phyloP scores from a whole-genome alignment of 2,797 vertebrate genomes.

The Malurus leucopterus region DNA sequence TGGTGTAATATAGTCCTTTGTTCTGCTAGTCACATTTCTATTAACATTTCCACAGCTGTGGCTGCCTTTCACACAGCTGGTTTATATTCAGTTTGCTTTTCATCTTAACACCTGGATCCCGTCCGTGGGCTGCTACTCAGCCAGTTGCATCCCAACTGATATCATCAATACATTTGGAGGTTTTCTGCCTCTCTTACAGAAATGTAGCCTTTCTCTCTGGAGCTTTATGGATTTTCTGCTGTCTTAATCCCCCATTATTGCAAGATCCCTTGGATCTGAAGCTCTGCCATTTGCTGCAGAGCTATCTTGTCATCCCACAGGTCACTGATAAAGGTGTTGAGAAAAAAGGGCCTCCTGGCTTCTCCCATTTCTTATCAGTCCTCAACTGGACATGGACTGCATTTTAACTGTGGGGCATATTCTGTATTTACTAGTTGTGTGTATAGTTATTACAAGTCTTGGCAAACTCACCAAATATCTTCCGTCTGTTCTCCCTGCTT shows the following conservation, averaged over 20 bases:
- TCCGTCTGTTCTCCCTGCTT: neutral
- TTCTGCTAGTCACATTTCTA: neutral
- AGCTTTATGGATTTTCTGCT: neutral
- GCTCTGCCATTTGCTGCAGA: neutral
- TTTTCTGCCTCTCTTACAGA: fast-evolving
- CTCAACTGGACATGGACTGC: neutral
- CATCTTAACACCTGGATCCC: neutral
- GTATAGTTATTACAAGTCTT: neutral
- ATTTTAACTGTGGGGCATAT: neutral
- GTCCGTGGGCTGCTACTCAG: neutral
- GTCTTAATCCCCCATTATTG: neutral
- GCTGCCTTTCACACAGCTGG: neutral
- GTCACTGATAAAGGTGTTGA: neutral
- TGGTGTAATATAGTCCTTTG: neutral
- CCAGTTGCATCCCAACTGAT: neutral
- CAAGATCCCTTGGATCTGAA: neutral
- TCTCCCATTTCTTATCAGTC: neutral
- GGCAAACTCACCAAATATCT: neutral
- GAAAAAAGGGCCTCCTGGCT: neutral
- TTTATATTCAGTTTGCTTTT: neutral
- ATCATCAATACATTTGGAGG: neutral
- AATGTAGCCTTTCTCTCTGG: neutral
- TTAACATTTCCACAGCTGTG: neutral
- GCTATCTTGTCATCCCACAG: neutral
- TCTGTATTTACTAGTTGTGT: neutral